Evolutionary conservation across 2,888 invertebrate genomes (phyloP).

Genomic region (Apamea crenata): DNA sequence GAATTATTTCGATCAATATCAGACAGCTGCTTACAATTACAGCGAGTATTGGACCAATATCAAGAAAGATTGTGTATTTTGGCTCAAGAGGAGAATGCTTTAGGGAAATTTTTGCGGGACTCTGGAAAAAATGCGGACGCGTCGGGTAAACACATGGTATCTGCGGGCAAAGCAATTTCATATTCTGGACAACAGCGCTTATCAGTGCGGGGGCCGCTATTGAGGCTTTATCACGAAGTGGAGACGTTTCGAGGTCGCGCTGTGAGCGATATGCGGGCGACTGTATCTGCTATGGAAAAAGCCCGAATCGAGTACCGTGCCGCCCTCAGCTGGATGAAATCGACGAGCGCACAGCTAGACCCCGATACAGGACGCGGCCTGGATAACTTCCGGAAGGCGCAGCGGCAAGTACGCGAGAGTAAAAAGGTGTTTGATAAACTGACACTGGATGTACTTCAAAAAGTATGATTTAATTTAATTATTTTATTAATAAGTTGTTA

Average conservation of each 20-base stretch:
- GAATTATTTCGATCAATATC: constrained; percentile 98
- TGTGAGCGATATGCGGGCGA: constrained; percentile 97
- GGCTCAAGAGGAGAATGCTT: constrained; percentile 98
- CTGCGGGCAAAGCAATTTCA: constrained; percentile 95
- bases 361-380: constrained; percentile 99
- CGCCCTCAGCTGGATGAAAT: constrained; percentile 99
- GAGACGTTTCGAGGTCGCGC: constrained; percentile 99
- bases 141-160: constrained; percentile 90
- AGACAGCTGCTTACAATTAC: constrained; percentile 96
- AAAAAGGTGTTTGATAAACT: constrained; percentile 98
- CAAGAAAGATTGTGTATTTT: constrained; percentile 97
- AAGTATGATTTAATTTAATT: constrained; percentile 86
- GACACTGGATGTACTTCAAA: constrained; percentile 98
- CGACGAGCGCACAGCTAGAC: constrained; percentile 98
- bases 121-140: constrained; percentile 97
- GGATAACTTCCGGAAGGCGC: constrained; percentile 98
- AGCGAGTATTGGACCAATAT: constrained; percentile 97
- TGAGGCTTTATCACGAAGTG: constrained; percentile 98
- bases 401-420: constrained; percentile 93
- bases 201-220: constrained; percentile 95
- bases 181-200: constrained; percentile 98
- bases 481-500: background rate
- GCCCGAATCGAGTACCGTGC: constrained; percentile 98
- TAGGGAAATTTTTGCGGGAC: constrained; percentile 98
- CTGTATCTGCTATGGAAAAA: constrained; percentile 98